These are phyloP conservation scores for Dasyprocta punctata DNA, from an alignment of 2,113 vertebrate species.

Conservation along the genomic window DNA sequence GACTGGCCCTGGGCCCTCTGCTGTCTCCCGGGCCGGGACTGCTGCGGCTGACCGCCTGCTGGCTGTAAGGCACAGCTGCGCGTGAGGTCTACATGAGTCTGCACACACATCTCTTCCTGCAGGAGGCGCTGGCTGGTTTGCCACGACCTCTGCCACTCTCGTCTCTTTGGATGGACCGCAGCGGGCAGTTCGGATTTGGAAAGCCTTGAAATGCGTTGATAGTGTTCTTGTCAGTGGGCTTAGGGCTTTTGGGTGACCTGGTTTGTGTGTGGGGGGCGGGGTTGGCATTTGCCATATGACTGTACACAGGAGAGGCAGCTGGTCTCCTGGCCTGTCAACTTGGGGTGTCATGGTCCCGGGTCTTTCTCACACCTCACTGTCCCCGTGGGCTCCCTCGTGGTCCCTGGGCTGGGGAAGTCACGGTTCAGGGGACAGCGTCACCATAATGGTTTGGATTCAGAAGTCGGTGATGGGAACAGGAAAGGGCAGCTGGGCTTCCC, in stretches of 20 bases:
- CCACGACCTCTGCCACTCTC: not conserved
- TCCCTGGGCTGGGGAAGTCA: not conserved
- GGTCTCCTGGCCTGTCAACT: not conserved
- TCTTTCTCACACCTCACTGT: not conserved
- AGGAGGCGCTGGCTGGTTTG: not conserved
- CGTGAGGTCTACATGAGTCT: not conserved
- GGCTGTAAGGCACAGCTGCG: not conserved
- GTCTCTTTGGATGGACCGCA: not conserved
- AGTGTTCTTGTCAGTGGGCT: rapidly evolving
- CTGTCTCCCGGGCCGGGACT: constrained; percentile 55
- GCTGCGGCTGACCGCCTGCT: constrained; percentile 12
- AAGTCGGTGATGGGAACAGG: not conserved
- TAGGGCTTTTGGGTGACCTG: not conserved
- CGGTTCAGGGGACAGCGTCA: not conserved
- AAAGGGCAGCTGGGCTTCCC: not conserved
- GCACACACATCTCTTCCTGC: no score
- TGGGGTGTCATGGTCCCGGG: not conserved
- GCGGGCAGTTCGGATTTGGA: not conserved
- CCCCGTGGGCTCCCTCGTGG: not conserved
- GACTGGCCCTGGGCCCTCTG: constrained; percentile 63
- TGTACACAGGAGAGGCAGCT: not conserved
- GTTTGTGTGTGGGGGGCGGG: no score
- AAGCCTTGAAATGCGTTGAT: not conserved
- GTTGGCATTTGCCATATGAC: not conserved
- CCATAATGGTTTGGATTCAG: not conserved